Evolutionary conservation across 2,113 vertebrate species (phyloP).

Genomic region (Xiphorhynchus elegans): DNA sequence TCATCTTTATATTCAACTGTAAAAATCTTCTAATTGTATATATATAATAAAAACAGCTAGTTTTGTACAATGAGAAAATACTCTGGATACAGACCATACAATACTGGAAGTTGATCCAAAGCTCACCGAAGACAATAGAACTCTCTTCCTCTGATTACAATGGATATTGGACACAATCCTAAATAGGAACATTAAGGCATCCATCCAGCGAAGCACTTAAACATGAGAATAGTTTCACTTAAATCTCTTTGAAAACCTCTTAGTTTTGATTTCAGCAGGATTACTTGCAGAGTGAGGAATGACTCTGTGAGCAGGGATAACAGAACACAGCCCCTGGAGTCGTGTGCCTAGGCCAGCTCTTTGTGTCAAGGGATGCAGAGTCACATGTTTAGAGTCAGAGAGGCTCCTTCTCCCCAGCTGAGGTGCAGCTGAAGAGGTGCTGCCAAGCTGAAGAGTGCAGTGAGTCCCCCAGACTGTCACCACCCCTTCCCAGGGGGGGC

Average conservation of each 20-base stretch:
- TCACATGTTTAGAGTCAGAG: not conserved
- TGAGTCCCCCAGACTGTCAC: not conserved
- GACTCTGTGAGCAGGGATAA: not conserved
- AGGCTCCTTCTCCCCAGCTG: not conserved
- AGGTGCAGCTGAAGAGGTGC: not conserved
- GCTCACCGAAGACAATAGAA: not conserved
- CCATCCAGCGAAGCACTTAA: constrained; percentile 19
- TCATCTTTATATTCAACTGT: not conserved
- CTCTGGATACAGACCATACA: not conserved
- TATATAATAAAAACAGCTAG: not conserved
- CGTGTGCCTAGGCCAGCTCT: not conserved
- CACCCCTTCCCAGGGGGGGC: not conserved
- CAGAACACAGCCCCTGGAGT: not conserved
- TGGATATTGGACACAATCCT: not conserved
- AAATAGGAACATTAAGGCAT: not conserved
- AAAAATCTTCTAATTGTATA: not conserved
- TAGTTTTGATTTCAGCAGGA: not conserved
- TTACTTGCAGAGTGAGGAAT: not conserved
- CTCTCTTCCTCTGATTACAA: not conserved
- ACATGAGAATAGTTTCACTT: not conserved
- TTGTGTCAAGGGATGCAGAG: not conserved
- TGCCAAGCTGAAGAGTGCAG: not conserved
- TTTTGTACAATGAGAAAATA: not conserved
- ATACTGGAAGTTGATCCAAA: not conserved
- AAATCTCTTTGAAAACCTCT: not conserved